Base-by-base conservation (phyloP, 2,113 vertebrate species). In the Rhinolophus sinicus region DNA sequence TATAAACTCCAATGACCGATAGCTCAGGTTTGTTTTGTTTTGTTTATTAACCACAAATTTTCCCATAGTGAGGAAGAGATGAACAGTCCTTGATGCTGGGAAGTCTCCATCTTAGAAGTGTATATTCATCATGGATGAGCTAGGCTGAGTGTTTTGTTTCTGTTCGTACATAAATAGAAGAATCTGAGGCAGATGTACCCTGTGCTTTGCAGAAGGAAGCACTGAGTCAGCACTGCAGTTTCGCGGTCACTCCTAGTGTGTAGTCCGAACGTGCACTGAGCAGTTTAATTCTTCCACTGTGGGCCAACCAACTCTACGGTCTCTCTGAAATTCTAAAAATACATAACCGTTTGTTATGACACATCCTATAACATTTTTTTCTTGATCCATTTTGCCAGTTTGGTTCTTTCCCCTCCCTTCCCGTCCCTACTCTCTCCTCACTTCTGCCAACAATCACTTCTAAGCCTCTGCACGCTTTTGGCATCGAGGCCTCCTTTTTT, bases 101-200 rank as follows among this genome's bases (percentile, higher is more conserved):
- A 98, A 98, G 98, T 98, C 97, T 98, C 98, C 91, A 97, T 93
- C 95, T 97, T 97, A 98, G 97, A 98, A 98, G 93, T 92, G 92
- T 93, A 84, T 94, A 83, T 95, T 98, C 97, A 98, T 98, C 97
- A 22, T 75, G 94, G 88, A 87, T 93, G 95, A 97, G 93, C 94
- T 38, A 93, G 91, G 64, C 87, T 95, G 62, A 93, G 97, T 97
- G 97, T 97, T 80, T 54, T 60, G 52, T 47, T 98, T 98, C 86
- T 54, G 56, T 98, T 97, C 5, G 4, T 95, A 94, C 81, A 94
- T 91, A 94, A 97, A 87, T 87, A 54, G 75, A 94, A 92, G 90
- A 80, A 54, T 91, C 11, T 73, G 69, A 95, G 94, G 81, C 96
- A 72, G 88, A 93, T 82, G 28, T 82, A 92, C 52, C 50, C 70